Conservation (phyloP, 2,888 invertebrate species). For the Acronicta alni region DNA sequence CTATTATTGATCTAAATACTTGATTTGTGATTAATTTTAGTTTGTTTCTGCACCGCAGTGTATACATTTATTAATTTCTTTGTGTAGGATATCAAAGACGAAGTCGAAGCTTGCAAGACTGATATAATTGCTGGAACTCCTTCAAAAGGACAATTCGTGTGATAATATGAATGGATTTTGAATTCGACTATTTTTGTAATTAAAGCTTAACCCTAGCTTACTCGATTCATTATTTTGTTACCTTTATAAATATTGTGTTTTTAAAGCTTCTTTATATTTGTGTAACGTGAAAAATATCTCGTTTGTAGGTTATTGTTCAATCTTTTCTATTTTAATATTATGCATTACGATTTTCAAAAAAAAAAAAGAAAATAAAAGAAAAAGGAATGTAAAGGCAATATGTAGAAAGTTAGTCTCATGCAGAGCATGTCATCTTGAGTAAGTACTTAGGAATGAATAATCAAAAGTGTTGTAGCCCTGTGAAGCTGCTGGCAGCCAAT, state of each 20-base stretch:
- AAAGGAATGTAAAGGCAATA: slow-evolving; percentile 59
- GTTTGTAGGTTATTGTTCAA: slow-evolving; percentile 5
- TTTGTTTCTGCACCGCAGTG: slow-evolving; percentile 37
- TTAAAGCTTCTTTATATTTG: slow-evolving; percentile 29
- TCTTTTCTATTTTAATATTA: slow-evolving; percentile 9
- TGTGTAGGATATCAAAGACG: slow-evolving; percentile 65
- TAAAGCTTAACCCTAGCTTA: slow-evolving; percentile 64
- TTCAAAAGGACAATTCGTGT: slow-evolving; percentile 81
- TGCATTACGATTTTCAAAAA: slow-evolving; percentile 10
- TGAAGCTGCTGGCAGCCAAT: slow-evolving; percentile 51
- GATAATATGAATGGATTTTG: slow-evolving; percentile 73
- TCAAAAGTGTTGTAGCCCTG: slow-evolving; percentile 14
- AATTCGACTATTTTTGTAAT: slow-evolving; percentile 81
- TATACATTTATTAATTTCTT: slow-evolving; percentile 34
- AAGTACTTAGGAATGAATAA: slow-evolving; percentile 20
- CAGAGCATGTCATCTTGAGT: slow-evolving; percentile 61
- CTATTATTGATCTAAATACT: slow-evolving; percentile 6
- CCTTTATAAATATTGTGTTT: slow-evolving; percentile 17
- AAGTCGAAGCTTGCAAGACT: slow-evolving; percentile 86
- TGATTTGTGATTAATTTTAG: not conserved
- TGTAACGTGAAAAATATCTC: slow-evolving; percentile 8
- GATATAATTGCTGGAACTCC: slow-evolving; percentile 76
- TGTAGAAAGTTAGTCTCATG: slow-evolving; percentile 49
- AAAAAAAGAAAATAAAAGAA: slow-evolving; percentile 20
- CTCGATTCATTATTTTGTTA: slow-evolving; percentile 26